Percentiles rank a stretch among this genome's conserved stretches.
These are phyloP conservation scores for Aegithalos caudatus DNA, from an alignment of 2,113 vertebrate genomes.

Conservation along the genomic window DNA sequence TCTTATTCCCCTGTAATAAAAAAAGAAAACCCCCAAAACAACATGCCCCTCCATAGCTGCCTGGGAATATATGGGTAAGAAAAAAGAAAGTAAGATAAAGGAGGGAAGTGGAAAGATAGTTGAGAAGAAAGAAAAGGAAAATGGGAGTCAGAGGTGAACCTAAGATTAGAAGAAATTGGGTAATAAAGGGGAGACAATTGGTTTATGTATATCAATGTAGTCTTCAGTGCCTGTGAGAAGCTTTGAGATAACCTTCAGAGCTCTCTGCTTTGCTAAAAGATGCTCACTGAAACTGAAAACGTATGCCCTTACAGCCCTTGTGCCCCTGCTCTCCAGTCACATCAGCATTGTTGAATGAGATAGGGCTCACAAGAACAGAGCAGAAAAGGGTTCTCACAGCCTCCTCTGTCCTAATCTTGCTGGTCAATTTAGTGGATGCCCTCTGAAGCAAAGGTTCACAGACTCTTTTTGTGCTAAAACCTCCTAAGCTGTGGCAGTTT, in stretches of 20 bases:
- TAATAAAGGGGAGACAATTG: neutral
- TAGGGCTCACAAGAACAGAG: neutral
- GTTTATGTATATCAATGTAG: neutral
- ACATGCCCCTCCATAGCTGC: no score
- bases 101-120: neutral
- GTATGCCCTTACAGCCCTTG: neutral
- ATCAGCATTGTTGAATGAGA: neutral
- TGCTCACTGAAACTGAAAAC: neutral
- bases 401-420: neutral
- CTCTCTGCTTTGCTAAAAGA: neutral
- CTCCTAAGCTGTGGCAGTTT: neutral
- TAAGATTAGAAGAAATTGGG: neutral
- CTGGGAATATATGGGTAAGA: neutral
- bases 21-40: neutral
- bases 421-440: neutral
- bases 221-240: neutral
- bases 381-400: neutral
- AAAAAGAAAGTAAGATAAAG: neutral
- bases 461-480: neutral
- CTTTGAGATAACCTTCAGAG: neutral
- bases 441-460: neutral
- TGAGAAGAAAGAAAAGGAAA: neutral
- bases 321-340: neutral
- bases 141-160: neutral
- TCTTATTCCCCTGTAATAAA: neutral